Evolutionary conservation across 2,888 invertebrate genomes (phyloP).

Genomic region (Strigamia maritima): DNA sequence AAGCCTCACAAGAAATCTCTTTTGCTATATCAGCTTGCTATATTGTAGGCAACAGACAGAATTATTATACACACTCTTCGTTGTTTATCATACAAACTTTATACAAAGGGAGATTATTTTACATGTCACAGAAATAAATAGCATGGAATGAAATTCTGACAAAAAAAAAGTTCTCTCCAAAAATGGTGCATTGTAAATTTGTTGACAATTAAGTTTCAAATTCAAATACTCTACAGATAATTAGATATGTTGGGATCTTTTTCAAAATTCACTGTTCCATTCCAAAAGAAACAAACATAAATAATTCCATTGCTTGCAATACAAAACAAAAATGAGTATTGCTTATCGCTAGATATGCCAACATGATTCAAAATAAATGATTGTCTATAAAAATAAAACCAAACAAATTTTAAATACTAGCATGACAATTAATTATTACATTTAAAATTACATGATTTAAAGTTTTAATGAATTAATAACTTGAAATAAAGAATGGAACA

Average conservation of each 20-base stretch:
- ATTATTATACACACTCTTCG: slow-evolving; percentile 27
- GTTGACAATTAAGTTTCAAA: slow-evolving; percentile 8
- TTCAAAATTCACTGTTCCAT: slow-evolving; percentile 3
- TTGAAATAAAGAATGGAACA: slow-evolving; percentile 13
- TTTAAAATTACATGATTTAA: not conserved
- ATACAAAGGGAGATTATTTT: slow-evolving; percentile 34
- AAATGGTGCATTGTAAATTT: slow-evolving; percentile 30
- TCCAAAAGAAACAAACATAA: not conserved
- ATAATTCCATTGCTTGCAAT: not conserved
- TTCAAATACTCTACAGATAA: slow-evolving; percentile 11
- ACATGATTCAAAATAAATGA: not conserved
- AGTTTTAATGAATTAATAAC: not conserved
- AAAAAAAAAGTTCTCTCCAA: not conserved
- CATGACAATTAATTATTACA: not conserved
- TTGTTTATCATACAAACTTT: slow-evolving; percentile 26
- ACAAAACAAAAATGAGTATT: not conserved
- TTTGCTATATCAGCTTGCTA: slow-evolving; percentile 29
- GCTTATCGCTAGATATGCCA: not conserved
- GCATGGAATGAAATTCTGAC: slow-evolving; percentile 28
- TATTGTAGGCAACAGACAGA: slow-evolving; percentile 34
- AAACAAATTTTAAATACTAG: not conserved
- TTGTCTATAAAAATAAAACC: not conserved
- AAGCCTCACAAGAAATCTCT: slow-evolving; percentile 20
- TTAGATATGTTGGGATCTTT: slow-evolving; percentile 28
- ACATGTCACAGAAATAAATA: slow-evolving; percentile 31